A percentile compares a stretch with the other conserved stretches of the same genome.
These are phyloP conservation scores for Poecile montanus DNA, from an alignment of 2,797 vertebrate species.

Conservation along the genomic window DNA sequence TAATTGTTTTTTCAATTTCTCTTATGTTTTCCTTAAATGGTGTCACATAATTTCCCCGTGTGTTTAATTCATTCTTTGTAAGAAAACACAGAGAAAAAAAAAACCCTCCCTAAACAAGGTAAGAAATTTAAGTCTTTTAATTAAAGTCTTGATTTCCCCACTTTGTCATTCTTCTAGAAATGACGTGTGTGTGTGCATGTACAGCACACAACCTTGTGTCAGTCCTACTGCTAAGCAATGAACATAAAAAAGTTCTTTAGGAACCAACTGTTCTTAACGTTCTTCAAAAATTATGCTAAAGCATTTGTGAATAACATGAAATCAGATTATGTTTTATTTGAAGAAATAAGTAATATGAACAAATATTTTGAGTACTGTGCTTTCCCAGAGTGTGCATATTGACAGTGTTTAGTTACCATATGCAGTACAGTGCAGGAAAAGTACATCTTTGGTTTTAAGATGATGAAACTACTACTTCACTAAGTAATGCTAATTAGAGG, in stretches of 20 bases:
- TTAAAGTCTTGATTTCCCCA: background rate
- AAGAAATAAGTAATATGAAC: background rate
- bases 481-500: background rate
- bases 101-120: rapidly evolving
- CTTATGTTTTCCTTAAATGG: background rate
- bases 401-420: background rate
- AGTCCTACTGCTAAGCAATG: background rate
- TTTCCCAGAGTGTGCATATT: background rate
- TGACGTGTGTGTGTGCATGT: background rate
- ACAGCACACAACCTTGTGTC: background rate
- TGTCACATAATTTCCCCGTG: background rate
- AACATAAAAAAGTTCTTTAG: background rate
- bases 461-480: background rate
- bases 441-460: background rate
- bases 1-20: background rate
- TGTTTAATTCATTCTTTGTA: background rate
- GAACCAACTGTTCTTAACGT: background rate
- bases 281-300: background rate
- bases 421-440: background rate
- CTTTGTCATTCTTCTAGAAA: background rate
- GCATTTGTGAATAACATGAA: background rate
- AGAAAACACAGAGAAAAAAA: background rate
- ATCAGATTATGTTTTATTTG: slow-evolving; percentile 5
- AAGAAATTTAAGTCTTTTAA: background rate
- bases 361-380: slow-evolving; percentile 8